A percentile compares a stretch with the other conserved stretches of the same genome.
Evolutionary conservation across 2,113 vertebrate genomes (phyloP).

Genomic region (Platichthys flesus): DNA sequence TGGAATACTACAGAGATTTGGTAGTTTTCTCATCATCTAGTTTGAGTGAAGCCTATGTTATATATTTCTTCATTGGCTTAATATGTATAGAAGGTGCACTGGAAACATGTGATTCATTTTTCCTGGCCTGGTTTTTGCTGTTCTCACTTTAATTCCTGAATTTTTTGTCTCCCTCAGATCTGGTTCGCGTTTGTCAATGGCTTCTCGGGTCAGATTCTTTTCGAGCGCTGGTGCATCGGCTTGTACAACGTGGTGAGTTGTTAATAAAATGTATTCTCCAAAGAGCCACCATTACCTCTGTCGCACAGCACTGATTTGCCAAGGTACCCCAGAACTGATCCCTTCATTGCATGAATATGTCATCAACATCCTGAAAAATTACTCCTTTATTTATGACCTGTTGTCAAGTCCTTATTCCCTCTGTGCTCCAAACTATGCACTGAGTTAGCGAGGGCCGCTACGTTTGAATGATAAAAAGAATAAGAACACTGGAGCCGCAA

Average conservation of each 20-base stretch:
- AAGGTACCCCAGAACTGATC: slow-evolving; percentile 54
- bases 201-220: slow-evolving; percentile 99
- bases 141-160: slow-evolving; percentile 31
- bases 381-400: slow-evolving; percentile 80
- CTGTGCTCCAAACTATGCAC: slow-evolving; percentile 76
- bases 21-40: neutral
- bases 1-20: neutral
- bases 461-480: slow-evolving; percentile 72
- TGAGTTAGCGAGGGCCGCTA: slow-evolving; percentile 67
- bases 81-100: neutral
- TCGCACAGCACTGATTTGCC: slow-evolving; percentile 62
- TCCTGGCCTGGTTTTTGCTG: neutral
- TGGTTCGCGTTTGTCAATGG: slow-evolving; percentile 99
- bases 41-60: neutral
- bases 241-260: slow-evolving; percentile 98
- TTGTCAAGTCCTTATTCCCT: slow-evolving; percentile 77
- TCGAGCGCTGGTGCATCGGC: slow-evolving; percentile 98
- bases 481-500: slow-evolving; percentile 57
- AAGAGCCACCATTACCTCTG: slow-evolving; percentile 45
- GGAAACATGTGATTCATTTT: neutral
- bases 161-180: slow-evolving; percentile 85
- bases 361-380: slow-evolving; percentile 75
- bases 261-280: slow-evolving; percentile 49
- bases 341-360: slow-evolving; percentile 69
- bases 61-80: neutral